These are phyloP conservation scores for Caenorhabditis macrosperma DNA, from an alignment of 2,888 invertebrate genomes.

Conservation along the genomic window DNA sequence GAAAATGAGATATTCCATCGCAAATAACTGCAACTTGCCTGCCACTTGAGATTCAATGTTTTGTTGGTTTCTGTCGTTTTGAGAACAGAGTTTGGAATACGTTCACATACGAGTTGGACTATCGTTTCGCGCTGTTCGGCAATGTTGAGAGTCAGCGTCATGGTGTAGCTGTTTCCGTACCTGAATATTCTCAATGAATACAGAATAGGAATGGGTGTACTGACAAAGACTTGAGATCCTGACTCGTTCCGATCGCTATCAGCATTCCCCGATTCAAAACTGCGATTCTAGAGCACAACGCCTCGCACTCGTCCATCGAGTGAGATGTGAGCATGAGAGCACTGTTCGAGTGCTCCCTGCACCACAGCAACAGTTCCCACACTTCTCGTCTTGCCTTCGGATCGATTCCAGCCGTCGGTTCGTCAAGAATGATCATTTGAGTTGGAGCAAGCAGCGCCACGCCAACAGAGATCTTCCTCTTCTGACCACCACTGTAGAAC, in stretches of 20 bases:
- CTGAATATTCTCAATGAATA: conserved; percentile 48
- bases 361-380: conserved; percentile 37
- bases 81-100: conserved; percentile 43
- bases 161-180: conserved; percentile 72
- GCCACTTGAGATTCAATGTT: conserved; percentile 64
- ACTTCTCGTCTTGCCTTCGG: conserved; percentile 81
- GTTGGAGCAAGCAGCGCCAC: conserved; percentile 87
- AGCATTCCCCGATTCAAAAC: conserved; percentile 76
- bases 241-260: conserved; percentile 76
- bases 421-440: conserved; percentile 84
- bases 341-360: conserved; percentile 61
- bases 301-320: conserved; percentile 76
- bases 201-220: too few relatives aligned
- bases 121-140: conserved; percentile 24
- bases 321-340: conserved; percentile 76
- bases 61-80: conserved; percentile 59
- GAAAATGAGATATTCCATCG: too few relatives aligned
- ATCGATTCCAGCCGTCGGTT: conserved; percentile 82
- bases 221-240: conserved; percentile 75
- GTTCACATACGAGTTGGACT: conserved; percentile 18
- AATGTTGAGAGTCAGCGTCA: conserved; percentile 59
- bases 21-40: too few relatives aligned
- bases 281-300: conserved; percentile 77
- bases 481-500: conserved; percentile 85
- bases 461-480: conserved; percentile 88